Evolutionary conservation across 2,888 invertebrate genomes (phyloP).

Genomic region (Galerucella nymphaeae): DNA sequence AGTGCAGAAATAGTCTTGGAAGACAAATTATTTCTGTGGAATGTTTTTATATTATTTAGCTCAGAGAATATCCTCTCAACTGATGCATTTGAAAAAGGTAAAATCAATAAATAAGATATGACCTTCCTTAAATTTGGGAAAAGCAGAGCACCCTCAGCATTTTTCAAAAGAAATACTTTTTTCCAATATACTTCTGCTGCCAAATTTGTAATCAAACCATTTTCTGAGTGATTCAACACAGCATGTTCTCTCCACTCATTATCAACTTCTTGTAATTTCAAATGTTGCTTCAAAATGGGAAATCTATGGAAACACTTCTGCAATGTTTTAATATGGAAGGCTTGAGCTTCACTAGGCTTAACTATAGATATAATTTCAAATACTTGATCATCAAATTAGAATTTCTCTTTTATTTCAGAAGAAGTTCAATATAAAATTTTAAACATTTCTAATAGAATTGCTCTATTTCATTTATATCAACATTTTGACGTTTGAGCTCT

Average conservation of each 20-base stretch:
- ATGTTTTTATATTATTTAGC: too few species aligned
- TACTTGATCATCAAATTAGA: slow-evolving; percentile 24
- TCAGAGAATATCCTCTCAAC: too few species aligned
- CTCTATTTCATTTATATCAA: slow-evolving; percentile 12
- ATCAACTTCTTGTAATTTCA: slow-evolving; percentile 18
- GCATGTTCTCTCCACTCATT: slow-evolving; percentile 23
- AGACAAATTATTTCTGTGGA: too few species aligned
- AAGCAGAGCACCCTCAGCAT: slow-evolving; percentile 2
- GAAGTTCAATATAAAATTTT: slow-evolving; percentile 22
- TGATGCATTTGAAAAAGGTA: too few species aligned
- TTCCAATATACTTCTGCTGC: slow-evolving; percentile 21
- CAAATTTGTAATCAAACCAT: slow-evolving; percentile 8
- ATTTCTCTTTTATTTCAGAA: slow-evolving; percentile 17
- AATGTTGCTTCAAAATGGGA: too few species aligned
- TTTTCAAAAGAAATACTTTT: slow-evolving; percentile 19
- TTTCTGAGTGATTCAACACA: slow-evolving; percentile 3
- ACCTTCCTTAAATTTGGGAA: slow-evolving; percentile 23
- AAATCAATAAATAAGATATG: slow-evolving; percentile 1
- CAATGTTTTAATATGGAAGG: too few species aligned
- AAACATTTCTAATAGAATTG: slow-evolving; percentile 1
- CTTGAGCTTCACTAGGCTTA: slow-evolving; percentile 4
- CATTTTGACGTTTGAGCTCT: slow-evolving; percentile 1
- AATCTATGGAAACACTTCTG: too few species aligned
- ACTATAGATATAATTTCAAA: slow-evolving; percentile 24
- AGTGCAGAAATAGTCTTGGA: too few species aligned